Conservation (phyloP, 2,113 vertebrate species). For the Anarhynchus alexandrinus region DNA sequence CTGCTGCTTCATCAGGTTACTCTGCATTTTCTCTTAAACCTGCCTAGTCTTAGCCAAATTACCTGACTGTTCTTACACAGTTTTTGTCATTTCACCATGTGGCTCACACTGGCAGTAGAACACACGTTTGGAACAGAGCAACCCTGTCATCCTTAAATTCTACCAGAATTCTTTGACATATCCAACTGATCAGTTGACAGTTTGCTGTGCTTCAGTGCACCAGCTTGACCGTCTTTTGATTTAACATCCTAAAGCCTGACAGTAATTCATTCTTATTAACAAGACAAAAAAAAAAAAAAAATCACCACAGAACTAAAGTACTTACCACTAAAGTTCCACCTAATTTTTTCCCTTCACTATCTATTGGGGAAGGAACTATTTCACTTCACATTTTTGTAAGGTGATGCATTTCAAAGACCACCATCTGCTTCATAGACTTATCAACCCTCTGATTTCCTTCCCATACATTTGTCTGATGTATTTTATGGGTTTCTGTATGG, state of each 20-base stretch:
- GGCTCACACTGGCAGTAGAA: neutral
- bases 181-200: neutral
- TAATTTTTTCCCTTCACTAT: neutral
- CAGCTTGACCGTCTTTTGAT: neutral
- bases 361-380: neutral
- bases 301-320: neutral
- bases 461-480: neutral
- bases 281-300: neutral
- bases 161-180: neutral
- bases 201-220: neutral
- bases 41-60: neutral
- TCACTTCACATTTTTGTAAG: neutral
- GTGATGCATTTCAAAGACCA: neutral
- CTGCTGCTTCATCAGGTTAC: neutral
- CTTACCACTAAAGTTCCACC: neutral
- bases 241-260: neutral
- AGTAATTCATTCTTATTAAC: neutral
- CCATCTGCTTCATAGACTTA: neutral
- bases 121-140: neutral
- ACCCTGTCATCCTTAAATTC: neutral
- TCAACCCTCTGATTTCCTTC: neutral
- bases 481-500: neutral
- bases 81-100: neutral
- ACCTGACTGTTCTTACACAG: neutral
- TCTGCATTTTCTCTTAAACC: neutral